These are phyloP conservation scores for Ridgeia piscesae DNA, from an alignment of 1,140 invertebrate species.

Conservation along the genomic window DNA sequence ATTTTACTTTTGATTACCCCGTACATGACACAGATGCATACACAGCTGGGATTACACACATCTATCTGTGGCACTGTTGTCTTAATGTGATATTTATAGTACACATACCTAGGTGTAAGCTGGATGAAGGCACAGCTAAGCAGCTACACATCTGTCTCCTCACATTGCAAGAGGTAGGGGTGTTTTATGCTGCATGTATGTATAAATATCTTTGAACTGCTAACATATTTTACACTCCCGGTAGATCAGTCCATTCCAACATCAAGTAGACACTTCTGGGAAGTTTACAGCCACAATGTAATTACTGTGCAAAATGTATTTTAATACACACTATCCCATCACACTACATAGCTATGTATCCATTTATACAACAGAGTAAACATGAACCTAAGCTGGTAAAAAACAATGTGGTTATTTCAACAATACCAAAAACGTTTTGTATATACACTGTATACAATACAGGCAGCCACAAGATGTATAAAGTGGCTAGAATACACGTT, in stretches of 20 bases:
- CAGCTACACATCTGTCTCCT: background rate
- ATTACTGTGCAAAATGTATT: background rate
- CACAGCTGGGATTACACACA: background rate
- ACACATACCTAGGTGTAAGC: background rate
- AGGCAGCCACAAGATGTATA: no score
- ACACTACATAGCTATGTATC: background rate
- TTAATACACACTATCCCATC: background rate
- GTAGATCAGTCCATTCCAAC: background rate
- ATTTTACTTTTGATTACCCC: no score
- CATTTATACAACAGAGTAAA: background rate
- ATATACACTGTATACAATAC: no score
- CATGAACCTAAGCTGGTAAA: no score
- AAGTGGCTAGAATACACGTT: no score
- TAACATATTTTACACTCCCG: background rate
- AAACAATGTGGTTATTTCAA: no score
- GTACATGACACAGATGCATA: background rate
- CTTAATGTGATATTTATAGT: background rate
- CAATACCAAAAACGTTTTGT: no score
- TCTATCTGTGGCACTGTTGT: background rate
- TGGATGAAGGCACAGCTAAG: background rate
- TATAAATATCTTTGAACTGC: background rate
- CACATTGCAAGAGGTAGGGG: background rate
- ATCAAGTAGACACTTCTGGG: background rate
- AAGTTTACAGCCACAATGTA: background rate
- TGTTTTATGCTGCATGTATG: background rate